Conservation (phyloP, 2,113 vertebrate species). For the Hepsetus odoe region DNA sequence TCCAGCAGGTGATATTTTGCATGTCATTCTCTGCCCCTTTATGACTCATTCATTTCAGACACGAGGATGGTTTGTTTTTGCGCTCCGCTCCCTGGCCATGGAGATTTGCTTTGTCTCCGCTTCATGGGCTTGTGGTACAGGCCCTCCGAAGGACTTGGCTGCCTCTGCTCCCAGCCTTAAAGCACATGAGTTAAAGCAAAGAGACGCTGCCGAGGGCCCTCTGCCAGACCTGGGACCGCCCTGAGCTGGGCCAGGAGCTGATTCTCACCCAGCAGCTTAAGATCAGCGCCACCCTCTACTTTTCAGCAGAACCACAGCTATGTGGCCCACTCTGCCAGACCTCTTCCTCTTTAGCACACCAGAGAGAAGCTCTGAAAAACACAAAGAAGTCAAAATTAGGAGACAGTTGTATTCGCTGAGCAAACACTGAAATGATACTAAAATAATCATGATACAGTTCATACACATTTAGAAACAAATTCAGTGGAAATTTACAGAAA, state of each 20-base stretch:
- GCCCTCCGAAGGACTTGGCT: conserved; percentile 36
- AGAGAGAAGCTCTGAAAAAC: not conserved
- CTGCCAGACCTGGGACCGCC: conserved; percentile 63
- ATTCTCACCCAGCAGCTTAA: conserved; percentile 65
- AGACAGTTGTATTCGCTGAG: not conserved
- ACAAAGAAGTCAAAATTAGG: not conserved
- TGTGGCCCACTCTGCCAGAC: conserved; percentile 45
- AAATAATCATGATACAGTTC: not conserved
- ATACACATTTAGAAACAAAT: not conserved
- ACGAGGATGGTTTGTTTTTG: conserved; percentile 63
- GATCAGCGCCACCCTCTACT: conserved; percentile 65
- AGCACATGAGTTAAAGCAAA: conserved; percentile 69
- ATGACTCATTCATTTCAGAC: conserved; percentile 69
- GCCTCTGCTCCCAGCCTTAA: conserved; percentile 60
- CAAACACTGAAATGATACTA: no score
- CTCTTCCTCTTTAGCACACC: conserved; percentile 3
- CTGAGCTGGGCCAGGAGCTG: conserved; percentile 62
- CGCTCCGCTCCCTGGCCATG: conserved; percentile 59
- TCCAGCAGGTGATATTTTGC: conserved; percentile 53
- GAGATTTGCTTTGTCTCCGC: conserved; percentile 68
- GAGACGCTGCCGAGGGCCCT: conserved; percentile 35
- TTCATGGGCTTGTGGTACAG: conserved; percentile 32
- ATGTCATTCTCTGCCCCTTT: conserved; percentile 44
- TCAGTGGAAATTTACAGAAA: no score
- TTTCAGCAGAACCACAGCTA: conserved; percentile 72